Conservation (phyloP, 2,888 invertebrate species). For the Stenolophus ochropezus region DNA sequence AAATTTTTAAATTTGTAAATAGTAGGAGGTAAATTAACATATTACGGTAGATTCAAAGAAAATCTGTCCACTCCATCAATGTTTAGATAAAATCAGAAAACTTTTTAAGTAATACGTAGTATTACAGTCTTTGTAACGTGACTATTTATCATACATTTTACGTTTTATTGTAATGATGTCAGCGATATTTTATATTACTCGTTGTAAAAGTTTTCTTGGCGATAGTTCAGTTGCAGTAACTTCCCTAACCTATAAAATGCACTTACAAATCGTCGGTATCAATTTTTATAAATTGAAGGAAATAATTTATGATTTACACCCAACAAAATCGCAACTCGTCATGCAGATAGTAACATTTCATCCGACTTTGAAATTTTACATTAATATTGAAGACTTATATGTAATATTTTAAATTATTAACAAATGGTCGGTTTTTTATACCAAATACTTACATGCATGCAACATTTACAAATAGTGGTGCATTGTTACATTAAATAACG, state of each 20-base stretch:
- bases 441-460: constrained; percentile 36
- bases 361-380: constrained; percentile 44
- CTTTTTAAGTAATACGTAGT: background rate
- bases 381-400: constrained; percentile 31
- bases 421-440: constrained; percentile 40
- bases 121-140: background rate
- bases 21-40: background rate
- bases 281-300: background rate
- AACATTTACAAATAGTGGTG: constrained; percentile 36
- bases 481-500: constrained; percentile 28
- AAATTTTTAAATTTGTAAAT: too few relatives aligned
- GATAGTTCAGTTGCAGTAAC: background rate
- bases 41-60: background rate
- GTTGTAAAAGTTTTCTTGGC: background rate
- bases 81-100: background rate
- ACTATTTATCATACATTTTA: background rate
- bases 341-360: constrained; percentile 39
- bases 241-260: background rate
- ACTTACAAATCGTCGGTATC: background rate
- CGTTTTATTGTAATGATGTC: background rate
- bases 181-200: background rate
- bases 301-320: background rate
- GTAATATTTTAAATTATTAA: constrained; percentile 37
- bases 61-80: background rate
- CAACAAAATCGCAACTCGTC: constrained; percentile 13